These are phyloP conservation scores for Dryobota labecula DNA, from an alignment of 2,888 invertebrate genomes.

Conservation along the genomic window DNA sequence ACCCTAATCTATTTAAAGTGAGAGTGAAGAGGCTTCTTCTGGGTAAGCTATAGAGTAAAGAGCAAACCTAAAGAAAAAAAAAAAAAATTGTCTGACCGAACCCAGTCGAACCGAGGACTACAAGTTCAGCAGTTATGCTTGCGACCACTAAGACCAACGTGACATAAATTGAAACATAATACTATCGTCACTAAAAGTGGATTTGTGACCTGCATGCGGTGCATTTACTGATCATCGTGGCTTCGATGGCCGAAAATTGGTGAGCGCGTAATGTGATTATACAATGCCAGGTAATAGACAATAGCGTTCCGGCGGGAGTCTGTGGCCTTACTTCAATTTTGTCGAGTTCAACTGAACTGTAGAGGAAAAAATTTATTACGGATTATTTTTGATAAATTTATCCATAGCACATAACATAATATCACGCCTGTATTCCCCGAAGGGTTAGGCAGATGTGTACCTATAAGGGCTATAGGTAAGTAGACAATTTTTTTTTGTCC, in stretches of 20 bases:
- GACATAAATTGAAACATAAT: not conserved
- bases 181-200: not conserved
- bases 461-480: too few relatives aligned
- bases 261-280: constrained; percentile 34
- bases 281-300: constrained; percentile 5
- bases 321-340: constrained; percentile 12
- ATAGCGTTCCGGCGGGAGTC: not conserved
- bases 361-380: not conserved
- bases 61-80: too few relatives aligned
- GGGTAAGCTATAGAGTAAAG: too few relatives aligned
- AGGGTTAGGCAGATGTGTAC: not conserved
- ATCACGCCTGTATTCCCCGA: not conserved
- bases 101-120: not conserved
- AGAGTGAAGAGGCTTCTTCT: too few relatives aligned
- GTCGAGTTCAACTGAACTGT: not conserved
- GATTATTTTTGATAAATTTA: not conserved
- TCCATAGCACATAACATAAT: not conserved
- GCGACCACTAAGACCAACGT: not conserved
- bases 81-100: too few relatives aligned
- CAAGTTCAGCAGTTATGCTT: not conserved
- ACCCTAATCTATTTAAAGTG: too few relatives aligned
- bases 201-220: not conserved
- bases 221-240: constrained; percentile 17
- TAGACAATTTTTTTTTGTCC: too few relatives aligned
- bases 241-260: constrained; percentile 10